phyloP scores from a whole-genome alignment of 2,113 vertebrate species.

The Larimichthys polyactis region DNA sequence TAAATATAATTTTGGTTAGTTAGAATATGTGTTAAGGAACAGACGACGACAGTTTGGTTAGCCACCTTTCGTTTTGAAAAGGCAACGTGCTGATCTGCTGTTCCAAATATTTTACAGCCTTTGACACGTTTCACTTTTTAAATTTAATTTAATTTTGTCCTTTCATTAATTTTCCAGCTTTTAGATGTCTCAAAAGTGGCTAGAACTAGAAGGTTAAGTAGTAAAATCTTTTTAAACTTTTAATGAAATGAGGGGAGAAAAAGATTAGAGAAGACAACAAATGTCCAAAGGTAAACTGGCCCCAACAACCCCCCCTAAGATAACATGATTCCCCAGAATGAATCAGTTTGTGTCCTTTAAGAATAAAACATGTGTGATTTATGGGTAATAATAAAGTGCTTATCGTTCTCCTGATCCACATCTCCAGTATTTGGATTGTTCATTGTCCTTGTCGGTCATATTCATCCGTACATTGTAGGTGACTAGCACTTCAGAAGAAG shows the following conservation, averaged over 20 bases:
- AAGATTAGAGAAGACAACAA: not conserved
- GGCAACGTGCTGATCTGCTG: too few relatives aligned
- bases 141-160: not conserved
- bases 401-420: conserved; percentile 60
- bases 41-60: not conserved
- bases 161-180: not conserved
- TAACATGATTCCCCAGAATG: not conserved
- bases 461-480: conserved; percentile 36
- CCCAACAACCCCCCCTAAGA: not conserved
- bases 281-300: not conserved
- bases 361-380: conserved; percentile 47
- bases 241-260: not conserved
- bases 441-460: conserved; percentile 72
- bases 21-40: not conserved
- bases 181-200: not conserved
- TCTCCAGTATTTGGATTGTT: conserved; percentile 68
- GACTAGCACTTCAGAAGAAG: conserved; percentile 44
- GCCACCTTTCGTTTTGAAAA: too few relatives aligned
- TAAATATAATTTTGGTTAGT: not conserved
- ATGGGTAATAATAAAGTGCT: conserved; percentile 52
- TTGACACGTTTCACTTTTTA: too few relatives aligned
- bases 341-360: not conserved
- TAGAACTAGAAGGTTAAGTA: too few relatives aligned
- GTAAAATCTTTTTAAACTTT: too few relatives aligned
- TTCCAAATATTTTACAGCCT: too few relatives aligned